These are phyloP conservation scores for Neogobius melanostomus DNA, from an alignment of 2,113 vertebrate genomes.

Conservation along the genomic window DNA sequence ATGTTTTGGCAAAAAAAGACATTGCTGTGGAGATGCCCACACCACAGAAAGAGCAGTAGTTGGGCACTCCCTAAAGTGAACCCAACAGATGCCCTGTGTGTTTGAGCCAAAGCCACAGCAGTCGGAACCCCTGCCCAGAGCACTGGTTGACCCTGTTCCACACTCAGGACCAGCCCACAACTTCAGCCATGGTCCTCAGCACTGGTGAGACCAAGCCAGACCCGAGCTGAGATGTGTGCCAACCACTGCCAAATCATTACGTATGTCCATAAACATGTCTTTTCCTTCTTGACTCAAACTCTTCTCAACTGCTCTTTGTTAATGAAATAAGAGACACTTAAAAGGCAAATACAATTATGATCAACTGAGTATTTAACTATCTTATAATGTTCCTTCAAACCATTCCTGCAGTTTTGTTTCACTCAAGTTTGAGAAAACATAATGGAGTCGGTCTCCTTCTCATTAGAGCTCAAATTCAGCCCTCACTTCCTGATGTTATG, in stretches of 20 bases:
- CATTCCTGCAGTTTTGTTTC: too few species aligned
- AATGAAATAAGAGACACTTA: too few species aligned
- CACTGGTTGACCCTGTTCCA: slow-evolving; percentile 45
- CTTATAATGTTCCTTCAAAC: too few species aligned
- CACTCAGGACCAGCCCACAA: slow-evolving; percentile 60
- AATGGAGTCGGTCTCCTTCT: too few species aligned
- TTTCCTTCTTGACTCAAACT: too few species aligned
- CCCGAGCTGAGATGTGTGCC: slow-evolving; percentile 6
- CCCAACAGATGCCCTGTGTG: slow-evolving; percentile 31
- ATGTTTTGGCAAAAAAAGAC: neutral
- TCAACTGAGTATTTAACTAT: too few species aligned
- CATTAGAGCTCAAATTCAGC: too few species aligned
- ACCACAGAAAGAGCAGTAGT: neutral
- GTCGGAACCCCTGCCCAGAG: slow-evolving; percentile 40
- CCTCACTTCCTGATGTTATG: too few species aligned
- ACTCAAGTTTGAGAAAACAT: too few species aligned
- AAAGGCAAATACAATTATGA: too few species aligned
- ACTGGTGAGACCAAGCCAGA: slow-evolving; percentile 34
- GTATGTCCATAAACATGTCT: too few species aligned
- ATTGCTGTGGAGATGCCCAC: neutral
- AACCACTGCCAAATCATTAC: neutral
- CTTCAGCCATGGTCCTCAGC: slow-evolving; percentile 44
- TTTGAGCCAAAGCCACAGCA: slow-evolving; percentile 36
- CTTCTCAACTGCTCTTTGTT: too few species aligned
- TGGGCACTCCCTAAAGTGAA: slow-evolving; percentile 17